Evolutionary conservation across 2,888 invertebrate species (phyloP).

Genomic region (Belgica antarctica): DNA sequence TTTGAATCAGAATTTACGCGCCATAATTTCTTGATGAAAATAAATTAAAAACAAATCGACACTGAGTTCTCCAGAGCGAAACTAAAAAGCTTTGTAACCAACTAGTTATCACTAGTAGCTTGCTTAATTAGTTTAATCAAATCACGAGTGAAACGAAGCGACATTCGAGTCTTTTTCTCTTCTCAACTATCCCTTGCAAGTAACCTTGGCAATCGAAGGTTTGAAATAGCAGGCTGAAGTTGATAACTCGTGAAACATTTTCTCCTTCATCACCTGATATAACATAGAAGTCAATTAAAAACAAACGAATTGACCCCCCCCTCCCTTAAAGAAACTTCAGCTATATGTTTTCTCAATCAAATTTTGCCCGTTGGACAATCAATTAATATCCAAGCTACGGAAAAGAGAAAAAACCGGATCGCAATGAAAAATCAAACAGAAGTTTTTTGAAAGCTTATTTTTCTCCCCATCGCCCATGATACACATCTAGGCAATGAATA

Average conservation of each 20-base stretch:
- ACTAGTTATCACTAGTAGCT: conserved; percentile 4
- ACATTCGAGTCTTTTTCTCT: too few species aligned
- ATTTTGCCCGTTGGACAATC: not conserved
- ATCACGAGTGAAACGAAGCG: conserved; percentile 5
- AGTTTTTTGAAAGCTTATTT: not conserved
- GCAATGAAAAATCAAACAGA: conserved; percentile 12
- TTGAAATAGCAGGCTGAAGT: too few species aligned
- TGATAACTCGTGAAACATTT: too few species aligned
- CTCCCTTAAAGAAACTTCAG: too few species aligned
- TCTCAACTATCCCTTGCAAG: not conserved
- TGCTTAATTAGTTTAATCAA: conserved; percentile 8
- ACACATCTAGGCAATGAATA: not conserved
- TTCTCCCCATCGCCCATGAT: not conserved
- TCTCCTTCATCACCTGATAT: too few species aligned
- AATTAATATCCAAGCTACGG: not conserved
- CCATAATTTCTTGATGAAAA: conserved; percentile 17
- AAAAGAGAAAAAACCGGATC: not conserved
- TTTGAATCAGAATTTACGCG: not conserved
- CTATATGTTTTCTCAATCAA: not conserved
- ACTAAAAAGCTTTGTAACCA: not conserved
- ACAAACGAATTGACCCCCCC: too few species aligned
- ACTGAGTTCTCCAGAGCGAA: not conserved
- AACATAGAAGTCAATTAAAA: too few species aligned
- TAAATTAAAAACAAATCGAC: conserved; percentile 9
- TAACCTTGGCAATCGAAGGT: too few species aligned